A percentile compares a stretch with the other conserved stretches of the same genome.
Conservation (phyloP, 1,140 invertebrate genomes). For the Caenorhabditis tropicalis region DNA sequence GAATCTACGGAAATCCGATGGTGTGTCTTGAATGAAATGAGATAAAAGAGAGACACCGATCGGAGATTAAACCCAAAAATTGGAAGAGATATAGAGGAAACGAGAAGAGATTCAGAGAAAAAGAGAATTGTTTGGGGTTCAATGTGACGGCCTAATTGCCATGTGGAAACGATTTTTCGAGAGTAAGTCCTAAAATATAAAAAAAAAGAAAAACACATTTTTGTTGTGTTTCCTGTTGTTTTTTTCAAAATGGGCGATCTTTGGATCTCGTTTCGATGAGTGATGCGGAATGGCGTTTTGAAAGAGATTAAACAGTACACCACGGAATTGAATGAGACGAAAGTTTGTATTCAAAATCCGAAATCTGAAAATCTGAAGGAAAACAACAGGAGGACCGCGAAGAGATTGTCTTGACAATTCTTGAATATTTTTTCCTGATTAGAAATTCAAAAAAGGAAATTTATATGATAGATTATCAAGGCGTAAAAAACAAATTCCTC, state of each 20-base stretch:
- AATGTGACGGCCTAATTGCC: conserved; percentile 41
- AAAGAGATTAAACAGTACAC: too few species aligned
- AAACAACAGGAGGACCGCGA: too few species aligned
- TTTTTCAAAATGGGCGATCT: neutral
- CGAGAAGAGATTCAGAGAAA: neutral
- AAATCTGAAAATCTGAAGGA: too few species aligned
- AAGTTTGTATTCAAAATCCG: too few species aligned
- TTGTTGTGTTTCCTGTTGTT: conserved; percentile 7
- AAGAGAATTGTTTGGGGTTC: conserved; percentile 7
- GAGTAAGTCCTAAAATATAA: neutral
- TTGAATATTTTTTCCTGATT: too few species aligned
- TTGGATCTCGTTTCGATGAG: neutral
- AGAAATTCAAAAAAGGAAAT: too few species aligned
- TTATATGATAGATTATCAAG: too few species aligned
- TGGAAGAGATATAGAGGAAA: neutral
- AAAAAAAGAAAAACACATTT: neutral
- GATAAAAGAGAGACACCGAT: conserved; percentile 17
- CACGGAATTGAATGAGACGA: too few species aligned
- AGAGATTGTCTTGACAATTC: too few species aligned
- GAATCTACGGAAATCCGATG: conserved; percentile 25
- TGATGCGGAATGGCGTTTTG: too few species aligned
- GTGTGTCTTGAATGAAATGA: neutral
- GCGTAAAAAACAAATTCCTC: too few species aligned
- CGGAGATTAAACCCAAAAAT: conserved; percentile 16
- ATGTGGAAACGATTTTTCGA: conserved; percentile 29